Evolutionary conservation across 2,888 invertebrate species (phyloP), one percentile per base, ranked within the genome.

Genomic region (Netelia inedita): DNA sequence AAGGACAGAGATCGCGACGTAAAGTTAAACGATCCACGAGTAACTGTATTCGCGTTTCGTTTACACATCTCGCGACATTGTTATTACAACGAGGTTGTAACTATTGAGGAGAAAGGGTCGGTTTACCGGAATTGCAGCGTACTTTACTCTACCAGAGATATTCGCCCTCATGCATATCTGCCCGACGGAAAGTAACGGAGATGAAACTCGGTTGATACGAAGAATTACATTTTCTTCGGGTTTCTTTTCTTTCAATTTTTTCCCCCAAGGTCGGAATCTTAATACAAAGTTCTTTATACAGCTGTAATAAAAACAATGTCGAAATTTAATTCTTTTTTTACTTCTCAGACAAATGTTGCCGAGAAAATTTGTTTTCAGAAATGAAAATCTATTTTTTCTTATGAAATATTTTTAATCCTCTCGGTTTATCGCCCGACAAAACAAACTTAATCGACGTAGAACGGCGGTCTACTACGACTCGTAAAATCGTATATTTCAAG

Each of bases 401-500:
- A 35, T 6, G 23, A 35, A 35, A 35, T 6, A 6, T 35, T 35
- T 35, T 35, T 6, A 6, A 35, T 35, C 5, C 28, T 28, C 28
- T 28, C n/a, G n/a, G n/a, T n/a, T n/a, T n/a, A n/a, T n/a, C n/a
- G n/a, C n/a, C n/a, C n/a, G n/a, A n/a, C n/a, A n/a, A n/a, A n/a
- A n/a, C n/a, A n/a, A n/a, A n/a, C n/a, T n/a, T n/a, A n/a, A n/a
- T n/a, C n/a, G n/a, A n/a, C n/a, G n/a, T n/a, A n/a, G n/a, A 65
- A 61, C n/a, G 57, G 21, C 5, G 35, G 6, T 6, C 0, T 35
- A 35, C 35, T 5, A 6, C 35, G 19, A 68, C 50, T 55, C 55
- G 19, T 83, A 69, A 79, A 74, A 61, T 79, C 21, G 28, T 63
- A 55, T 35, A 43, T 63, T 55, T 53, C 50, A 55, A 43, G 57